Conservation (phyloP, 1,140 invertebrate species). For the Diplogasteroides magnus region DNA sequence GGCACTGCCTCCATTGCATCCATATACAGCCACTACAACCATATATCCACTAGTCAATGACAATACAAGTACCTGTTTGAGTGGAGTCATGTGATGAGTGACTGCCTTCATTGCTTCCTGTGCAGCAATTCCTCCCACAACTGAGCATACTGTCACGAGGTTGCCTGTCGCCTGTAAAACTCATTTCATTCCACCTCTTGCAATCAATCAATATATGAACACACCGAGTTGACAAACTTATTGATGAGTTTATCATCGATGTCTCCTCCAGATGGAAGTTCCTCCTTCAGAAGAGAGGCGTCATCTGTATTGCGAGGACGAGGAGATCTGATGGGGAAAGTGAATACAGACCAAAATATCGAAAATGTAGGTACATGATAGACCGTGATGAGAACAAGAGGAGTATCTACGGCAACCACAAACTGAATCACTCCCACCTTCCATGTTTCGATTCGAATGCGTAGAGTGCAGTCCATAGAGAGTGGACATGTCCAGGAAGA, state of each 20-base stretch:
- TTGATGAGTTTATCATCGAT: slow-evolving; percentile 36
- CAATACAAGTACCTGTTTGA: slow-evolving; percentile 72
- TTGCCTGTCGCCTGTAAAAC: slow-evolving; percentile 68
- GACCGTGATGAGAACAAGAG: too few relatives aligned
- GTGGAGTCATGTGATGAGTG: slow-evolving; percentile 91
- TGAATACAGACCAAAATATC: too few relatives aligned
- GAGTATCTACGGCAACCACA: too few relatives aligned
- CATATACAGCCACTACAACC: slow-evolving; percentile 85
- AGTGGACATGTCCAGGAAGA: slow-evolving; percentile 81
- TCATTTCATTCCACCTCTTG: too few relatives aligned
- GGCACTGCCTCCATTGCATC: slow-evolving; percentile 91
- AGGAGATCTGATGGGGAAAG: slow-evolving; percentile 14
- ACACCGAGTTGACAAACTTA: slow-evolving; percentile 10
- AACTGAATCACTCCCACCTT: too few relatives aligned
- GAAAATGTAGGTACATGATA: too few relatives aligned
- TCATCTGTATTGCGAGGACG: slow-evolving; percentile 65
- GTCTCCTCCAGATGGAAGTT: slow-evolving; percentile 51
- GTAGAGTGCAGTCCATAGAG: slow-evolving; percentile 78
- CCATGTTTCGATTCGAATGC: slow-evolving; percentile 64
- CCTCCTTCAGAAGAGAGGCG: slow-evolving; percentile 65
- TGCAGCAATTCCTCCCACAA: slow-evolving; percentile 88
- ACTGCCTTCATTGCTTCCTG: slow-evolving; percentile 80
- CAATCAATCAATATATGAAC: too few relatives aligned
- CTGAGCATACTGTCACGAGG: slow-evolving; percentile 83
- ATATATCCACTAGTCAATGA: too few relatives aligned